Base-by-base conservation (phyloP, 37 sponge, comb jelly and placozoan species). In the Theonella swinhoei region DNA sequence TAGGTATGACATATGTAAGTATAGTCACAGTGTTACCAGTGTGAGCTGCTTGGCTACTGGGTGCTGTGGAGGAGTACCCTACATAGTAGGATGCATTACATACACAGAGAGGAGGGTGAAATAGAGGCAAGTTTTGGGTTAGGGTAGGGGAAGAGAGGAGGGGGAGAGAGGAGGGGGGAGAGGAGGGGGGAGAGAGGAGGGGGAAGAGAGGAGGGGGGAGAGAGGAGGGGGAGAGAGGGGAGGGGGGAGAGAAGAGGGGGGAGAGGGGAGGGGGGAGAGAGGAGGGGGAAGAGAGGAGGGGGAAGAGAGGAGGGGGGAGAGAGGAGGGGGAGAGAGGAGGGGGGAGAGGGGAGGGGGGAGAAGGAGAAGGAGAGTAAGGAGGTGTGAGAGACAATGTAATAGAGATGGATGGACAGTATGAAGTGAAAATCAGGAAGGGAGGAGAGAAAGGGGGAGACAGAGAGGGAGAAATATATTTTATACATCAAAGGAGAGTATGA, bases 1-100 rank as follows among this genome's bases (percentile, higher is more conserved):
- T 24, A 31, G 37, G 47, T 40, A 37, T 11, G 42, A 59, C 38
- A 19, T 4, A 81, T 24, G 20, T 42, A 47, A 36, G 43, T 47
- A 17, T 20, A 24, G 7, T 75, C 85, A 75, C 40, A 92, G 90
- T 38, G 67, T 33, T 39, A 78, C 79, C 40, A 94, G 36, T 54
- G 79, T 41, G 29, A 67, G 8, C 54, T 47, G 11, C 14, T 47
- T 47, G 23, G 77, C 91, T 68, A 89, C 81, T 68, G 85, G 79
- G 28, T 81, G 77, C 36, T 65, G 62, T 24, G 84, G 85, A 54
- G 80, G 78, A 63, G 43, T 62, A n/a, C 66, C 73, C 78, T 88
- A 22, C 3, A 54, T 2, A 25, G 42, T 23, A 11, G 74, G 19
- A 14, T 3, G 74, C 4, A 47, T 4, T 42, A 74, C 47, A 40